Conservation (phyloP, 2,888 invertebrate species). For the Cepaea hortensis region DNA sequence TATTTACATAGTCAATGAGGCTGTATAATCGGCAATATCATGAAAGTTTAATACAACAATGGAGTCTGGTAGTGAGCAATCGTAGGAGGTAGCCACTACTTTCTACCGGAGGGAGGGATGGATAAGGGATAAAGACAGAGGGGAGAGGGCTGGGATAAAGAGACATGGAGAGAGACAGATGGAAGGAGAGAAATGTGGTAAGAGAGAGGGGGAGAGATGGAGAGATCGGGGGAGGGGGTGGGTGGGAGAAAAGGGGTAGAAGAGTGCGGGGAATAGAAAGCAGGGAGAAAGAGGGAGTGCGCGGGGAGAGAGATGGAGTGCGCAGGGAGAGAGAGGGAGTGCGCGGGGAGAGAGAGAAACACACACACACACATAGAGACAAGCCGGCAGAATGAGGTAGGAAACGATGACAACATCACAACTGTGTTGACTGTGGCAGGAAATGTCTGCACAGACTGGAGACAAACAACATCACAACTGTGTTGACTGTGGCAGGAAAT, state of each 20-base stretch:
- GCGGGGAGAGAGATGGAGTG: slow-evolving; percentile 1
- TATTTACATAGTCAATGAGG: slow-evolving; percentile 28
- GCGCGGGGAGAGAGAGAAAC: no score
- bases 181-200: background rate
- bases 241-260: background rate
- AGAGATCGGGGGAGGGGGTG: background rate
- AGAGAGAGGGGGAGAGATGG: background rate
- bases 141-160: background rate
- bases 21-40: slow-evolving; percentile 1
- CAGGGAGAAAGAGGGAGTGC: background rate
- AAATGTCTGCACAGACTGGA: no score
- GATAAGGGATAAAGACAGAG: no score
- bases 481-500: no score
- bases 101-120: background rate
- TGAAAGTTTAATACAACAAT: slow-evolving; percentile 14
- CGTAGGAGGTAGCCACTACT: background rate
- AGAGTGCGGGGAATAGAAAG: no score
- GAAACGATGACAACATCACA: no score
- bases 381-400: no score
- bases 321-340: no score
- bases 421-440: no score
- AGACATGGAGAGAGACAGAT: background rate
- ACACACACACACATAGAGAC: no score
- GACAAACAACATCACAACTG: no score
- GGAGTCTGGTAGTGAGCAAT: background rate